A percentile compares a stretch with the other conserved stretches of the same genome.
Conservation (phyloP, 2,113 vertebrate species). For the Glareola pratincola region DNA sequence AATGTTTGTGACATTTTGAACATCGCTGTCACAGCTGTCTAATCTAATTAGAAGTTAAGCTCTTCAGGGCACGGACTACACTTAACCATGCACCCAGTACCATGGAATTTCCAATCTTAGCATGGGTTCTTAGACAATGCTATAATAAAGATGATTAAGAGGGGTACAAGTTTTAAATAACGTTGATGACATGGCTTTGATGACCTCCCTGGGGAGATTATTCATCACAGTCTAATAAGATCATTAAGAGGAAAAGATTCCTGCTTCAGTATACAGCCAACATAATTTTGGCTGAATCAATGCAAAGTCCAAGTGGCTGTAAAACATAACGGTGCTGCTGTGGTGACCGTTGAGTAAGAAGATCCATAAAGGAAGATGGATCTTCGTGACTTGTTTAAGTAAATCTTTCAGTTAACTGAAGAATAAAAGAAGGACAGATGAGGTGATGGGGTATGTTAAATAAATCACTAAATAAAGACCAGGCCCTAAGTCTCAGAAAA, state of each 20-base stretch:
- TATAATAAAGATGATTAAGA: slow-evolving; percentile 7
- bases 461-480: background rate
- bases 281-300: background rate
- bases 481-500: background rate
- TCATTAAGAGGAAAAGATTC: background rate
- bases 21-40: background rate
- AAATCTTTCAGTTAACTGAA: background rate
- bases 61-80: background rate
- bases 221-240: slow-evolving; percentile 10
- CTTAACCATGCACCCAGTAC: background rate
- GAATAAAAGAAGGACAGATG: background rate
- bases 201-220: background rate
- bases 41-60: background rate
- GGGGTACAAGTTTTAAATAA: background rate
- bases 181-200: background rate
- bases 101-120: background rate
- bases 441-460: background rate
- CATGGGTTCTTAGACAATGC: background rate
- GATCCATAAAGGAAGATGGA: background rate
- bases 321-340: background rate
- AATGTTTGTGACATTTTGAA: slow-evolving; percentile 7
- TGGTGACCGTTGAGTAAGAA: background rate
- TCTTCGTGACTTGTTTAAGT: background rate
- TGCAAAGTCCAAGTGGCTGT: background rate
- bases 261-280: background rate